Percentiles rank a stretch among this genome's conserved stretches.
Evolutionary conservation across 2,797 vertebrate species (phyloP).

Genomic region (Kryptopterus vitreolus): DNA sequence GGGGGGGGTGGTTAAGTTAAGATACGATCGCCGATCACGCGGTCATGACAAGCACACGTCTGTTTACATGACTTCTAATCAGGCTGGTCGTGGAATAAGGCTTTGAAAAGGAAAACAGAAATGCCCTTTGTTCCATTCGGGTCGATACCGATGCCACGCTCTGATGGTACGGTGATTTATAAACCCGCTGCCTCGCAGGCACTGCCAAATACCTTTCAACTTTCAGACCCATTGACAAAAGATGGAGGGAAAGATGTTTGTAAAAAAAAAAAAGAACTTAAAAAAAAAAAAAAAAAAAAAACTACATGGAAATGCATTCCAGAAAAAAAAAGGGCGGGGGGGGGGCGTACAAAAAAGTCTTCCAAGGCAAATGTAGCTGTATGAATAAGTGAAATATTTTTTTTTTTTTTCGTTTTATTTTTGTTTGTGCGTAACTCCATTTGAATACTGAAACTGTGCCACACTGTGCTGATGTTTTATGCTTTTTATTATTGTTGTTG

Average conservation of each 20-base stretch:
- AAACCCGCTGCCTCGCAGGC: conserved; percentile 27
- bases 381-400: conserved; percentile 44
- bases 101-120: conserved; percentile 37
- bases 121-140: neutral
- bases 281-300: conserved; percentile 13
- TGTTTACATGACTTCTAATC: conserved; percentile 50
- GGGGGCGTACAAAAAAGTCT: conserved; percentile 61
- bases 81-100: conserved; percentile 50
- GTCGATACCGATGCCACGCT: conserved; percentile 26
- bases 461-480: conserved; percentile 63
- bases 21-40: neutral
- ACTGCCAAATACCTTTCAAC: conserved; percentile 18
- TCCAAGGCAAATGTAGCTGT: conserved; percentile 71
- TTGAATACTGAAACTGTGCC: conserved; percentile 66
- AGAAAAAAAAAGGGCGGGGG: conserved; percentile 66
- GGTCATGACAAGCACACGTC: conserved; percentile 71
- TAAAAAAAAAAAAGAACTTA: too few relatives aligned
- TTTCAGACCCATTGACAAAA: conserved; percentile 16
- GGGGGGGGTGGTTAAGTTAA: too few relatives aligned
- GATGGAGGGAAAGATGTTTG: too few relatives aligned
- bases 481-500: conserved; percentile 55
- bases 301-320: conserved; percentile 51
- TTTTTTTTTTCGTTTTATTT: conserved; percentile 62
- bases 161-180: conserved; percentile 27
- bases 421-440: conserved; percentile 70